phyloP scores from a whole-genome alignment of 1,140 invertebrate species.

The Ostrea edulis region DNA sequence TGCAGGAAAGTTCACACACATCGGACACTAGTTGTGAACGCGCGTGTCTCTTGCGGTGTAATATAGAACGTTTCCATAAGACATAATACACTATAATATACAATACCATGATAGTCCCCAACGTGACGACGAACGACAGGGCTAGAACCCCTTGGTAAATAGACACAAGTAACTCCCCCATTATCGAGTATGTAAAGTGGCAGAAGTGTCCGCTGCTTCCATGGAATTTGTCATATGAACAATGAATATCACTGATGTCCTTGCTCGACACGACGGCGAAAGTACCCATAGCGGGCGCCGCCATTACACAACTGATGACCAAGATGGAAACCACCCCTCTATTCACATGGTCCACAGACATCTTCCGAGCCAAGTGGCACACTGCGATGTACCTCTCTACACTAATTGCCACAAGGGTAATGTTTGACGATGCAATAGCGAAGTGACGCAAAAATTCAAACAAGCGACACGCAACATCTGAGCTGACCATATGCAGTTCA shows the following conservation, averaged over 20 bases:
- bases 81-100: constrained; percentile 67
- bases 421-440: constrained; percentile 62
- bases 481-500: constrained; percentile 66
- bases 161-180: constrained; percentile 56
- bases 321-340: constrained; percentile 63
- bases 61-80: constrained; percentile 66
- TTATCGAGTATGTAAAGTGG: constrained; percentile 67
- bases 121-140: constrained; percentile 59
- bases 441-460: constrained; percentile 70
- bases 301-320: constrained; percentile 59
- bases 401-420: constrained; percentile 70
- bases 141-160: constrained; percentile 66
- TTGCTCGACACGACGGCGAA: constrained; percentile 65
- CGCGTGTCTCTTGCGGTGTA: constrained; percentile 44
- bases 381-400: constrained; percentile 69
- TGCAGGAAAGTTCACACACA: constrained; percentile 22
- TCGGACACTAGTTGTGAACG: constrained; percentile 12
- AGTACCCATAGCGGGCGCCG: constrained; percentile 63
- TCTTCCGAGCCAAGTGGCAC: constrained; percentile 53
- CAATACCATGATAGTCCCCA: constrained; percentile 65
- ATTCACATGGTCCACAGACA: constrained; percentile 64
- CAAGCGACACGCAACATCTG: constrained; percentile 62
- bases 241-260: constrained; percentile 59
- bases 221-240: constrained; percentile 54
- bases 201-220: constrained; percentile 54